phyloP scores from a whole-genome alignment of 2,113 vertebrate genomes.

The Cavia porcellus region DNA sequence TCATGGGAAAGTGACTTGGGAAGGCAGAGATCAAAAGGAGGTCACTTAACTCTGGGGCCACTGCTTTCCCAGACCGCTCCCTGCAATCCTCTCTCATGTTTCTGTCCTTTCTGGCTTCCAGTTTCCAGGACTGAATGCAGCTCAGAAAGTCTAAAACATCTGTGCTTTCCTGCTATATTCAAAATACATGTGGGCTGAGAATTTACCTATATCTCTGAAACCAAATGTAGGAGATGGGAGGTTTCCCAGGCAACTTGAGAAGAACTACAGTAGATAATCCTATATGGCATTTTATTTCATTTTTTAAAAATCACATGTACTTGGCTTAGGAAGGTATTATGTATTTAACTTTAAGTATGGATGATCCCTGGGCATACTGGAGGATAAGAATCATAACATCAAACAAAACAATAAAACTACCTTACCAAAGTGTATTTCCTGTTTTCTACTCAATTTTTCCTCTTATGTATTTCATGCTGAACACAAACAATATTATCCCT shows the following conservation, averaged over 20 bases:
- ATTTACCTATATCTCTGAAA: slow-evolving; percentile 58
- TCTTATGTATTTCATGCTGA: slow-evolving; percentile 62
- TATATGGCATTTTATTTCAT: neutral
- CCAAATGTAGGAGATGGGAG: neutral
- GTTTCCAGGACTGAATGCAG: slow-evolving; percentile 71
- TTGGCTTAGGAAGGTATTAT: slow-evolving; percentile 67
- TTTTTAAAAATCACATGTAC: slow-evolving; percentile 27
- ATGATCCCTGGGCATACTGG: slow-evolving; percentile 12
- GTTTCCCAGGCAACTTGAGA: slow-evolving; percentile 64
- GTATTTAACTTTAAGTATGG: slow-evolving; percentile 64
- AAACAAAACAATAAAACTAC: slow-evolving; percentile 73
- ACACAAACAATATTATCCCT: slow-evolving; percentile 65
- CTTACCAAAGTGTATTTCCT: slow-evolving; percentile 65
- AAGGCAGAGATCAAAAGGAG: slow-evolving; percentile 87
- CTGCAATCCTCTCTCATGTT: slow-evolving; percentile 79
- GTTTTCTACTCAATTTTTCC: slow-evolving; percentile 63
- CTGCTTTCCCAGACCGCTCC: slow-evolving; percentile 77
- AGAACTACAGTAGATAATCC: slow-evolving; percentile 42
- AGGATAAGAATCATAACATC: slow-evolving; percentile 27
- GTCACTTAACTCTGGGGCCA: slow-evolving; percentile 79
- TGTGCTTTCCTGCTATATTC: slow-evolving; percentile 62
- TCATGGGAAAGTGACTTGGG: slow-evolving; percentile 86
- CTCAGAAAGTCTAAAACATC: slow-evolving; percentile 64
- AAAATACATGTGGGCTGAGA: slow-evolving; percentile 64
- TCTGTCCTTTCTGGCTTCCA: slow-evolving; percentile 79